Conservation (phyloP, 2,113 vertebrate species). For the Macquaria ambigua region DNA sequence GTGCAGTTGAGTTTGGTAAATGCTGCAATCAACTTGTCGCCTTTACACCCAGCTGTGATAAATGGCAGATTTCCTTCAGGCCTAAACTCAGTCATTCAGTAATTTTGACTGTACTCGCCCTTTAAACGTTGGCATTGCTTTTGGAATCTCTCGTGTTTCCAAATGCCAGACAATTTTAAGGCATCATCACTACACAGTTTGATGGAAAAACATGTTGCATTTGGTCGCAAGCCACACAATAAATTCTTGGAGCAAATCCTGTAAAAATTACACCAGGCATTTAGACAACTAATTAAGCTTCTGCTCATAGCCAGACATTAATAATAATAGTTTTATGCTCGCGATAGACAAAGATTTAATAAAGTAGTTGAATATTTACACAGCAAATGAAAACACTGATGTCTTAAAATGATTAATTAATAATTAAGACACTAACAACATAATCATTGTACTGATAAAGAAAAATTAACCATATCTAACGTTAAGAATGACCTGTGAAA, state of each 20-base stretch:
- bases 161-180: slow-evolving; percentile 55
- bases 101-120: slow-evolving; percentile 30
- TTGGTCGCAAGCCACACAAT: slow-evolving; percentile 59
- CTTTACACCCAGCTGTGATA: slow-evolving; percentile 50
- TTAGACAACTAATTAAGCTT: slow-evolving; percentile 61
- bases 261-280: slow-evolving; percentile 45
- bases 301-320: slow-evolving; percentile 44
- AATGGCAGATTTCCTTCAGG: slow-evolving; percentile 38
- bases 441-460: neutral
- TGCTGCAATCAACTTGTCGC: slow-evolving; percentile 16
- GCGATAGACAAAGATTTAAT: neutral
- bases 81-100: slow-evolving; percentile 26
- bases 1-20: slow-evolving; percentile 31
- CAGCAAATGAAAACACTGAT: slow-evolving; percentile 11
- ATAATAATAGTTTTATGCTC: slow-evolving; percentile 29
- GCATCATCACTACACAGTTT: slow-evolving; percentile 40
- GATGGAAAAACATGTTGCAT: slow-evolving; percentile 37
- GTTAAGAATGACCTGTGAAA: slow-evolving; percentile 30
- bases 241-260: slow-evolving; percentile 58
- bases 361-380: slow-evolving; percentile 21
- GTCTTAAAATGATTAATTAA: slow-evolving; percentile 20
- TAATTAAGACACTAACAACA: neutral
- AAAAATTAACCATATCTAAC: slow-evolving; percentile 21
- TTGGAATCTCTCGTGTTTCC: slow-evolving; percentile 24
- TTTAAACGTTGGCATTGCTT: slow-evolving; percentile 32